phyloP scores from a whole-genome alignment of 1,140 invertebrate genomes.

The Aphis craccivora region DNA sequence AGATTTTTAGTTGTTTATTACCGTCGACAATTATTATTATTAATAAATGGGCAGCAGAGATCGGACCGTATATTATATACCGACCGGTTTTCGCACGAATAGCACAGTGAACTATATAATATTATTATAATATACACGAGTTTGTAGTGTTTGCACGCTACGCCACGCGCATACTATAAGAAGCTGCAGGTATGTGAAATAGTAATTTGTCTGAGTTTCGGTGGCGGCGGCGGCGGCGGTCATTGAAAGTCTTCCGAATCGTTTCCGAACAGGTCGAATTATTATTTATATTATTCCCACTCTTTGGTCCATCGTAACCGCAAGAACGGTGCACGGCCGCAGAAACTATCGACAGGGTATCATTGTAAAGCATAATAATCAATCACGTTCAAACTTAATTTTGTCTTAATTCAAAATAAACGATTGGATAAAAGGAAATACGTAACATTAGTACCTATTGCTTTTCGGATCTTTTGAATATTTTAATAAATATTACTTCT shows the following conservation, averaged over 20 bases:
- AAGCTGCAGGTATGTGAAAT: neutral
- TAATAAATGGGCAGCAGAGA: neutral
- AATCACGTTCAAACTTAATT: no score
- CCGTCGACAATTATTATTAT: neutral
- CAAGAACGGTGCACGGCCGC: neutral
- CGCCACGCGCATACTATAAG: neutral
- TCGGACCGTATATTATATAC: neutral
- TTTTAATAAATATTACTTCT: neutral
- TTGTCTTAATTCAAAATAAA: neutral
- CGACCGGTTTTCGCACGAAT: neutral
- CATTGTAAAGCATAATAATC: neutral
- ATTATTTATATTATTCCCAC: neutral
- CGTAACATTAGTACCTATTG: neutral
- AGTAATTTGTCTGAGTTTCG: neutral
- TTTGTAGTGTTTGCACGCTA: no score
- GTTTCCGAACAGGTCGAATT: no score
- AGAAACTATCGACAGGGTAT: neutral
- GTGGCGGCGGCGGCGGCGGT: no score
- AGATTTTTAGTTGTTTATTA: neutral
- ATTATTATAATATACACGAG: neutral
- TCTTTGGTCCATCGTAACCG: neutral
- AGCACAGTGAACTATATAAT: neutral
- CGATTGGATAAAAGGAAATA: neutral
- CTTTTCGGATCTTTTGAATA: neutral
- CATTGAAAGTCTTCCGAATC: no score